phyloP scores from a whole-genome alignment of 2,113 vertebrate genomes.

The Eretmochelys imbricata region DNA sequence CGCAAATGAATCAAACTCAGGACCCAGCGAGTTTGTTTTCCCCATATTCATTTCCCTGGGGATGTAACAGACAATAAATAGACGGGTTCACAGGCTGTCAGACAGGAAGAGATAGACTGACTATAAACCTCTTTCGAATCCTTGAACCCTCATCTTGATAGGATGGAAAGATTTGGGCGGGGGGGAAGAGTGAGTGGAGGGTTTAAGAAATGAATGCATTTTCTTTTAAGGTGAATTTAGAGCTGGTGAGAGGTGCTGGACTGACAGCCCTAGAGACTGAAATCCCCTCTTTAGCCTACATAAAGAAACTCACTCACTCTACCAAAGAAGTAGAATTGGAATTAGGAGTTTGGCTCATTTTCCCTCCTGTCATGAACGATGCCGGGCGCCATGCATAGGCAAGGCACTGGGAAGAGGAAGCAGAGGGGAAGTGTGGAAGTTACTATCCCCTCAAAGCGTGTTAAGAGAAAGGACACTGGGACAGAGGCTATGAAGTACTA shows the following conservation, averaged over 20 bases:
- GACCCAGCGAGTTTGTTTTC: not conserved
- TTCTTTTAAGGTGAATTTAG: not conserved
- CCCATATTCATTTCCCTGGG: not conserved
- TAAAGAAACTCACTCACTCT: no score
- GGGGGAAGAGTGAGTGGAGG: not conserved
- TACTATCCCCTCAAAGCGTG: no score
- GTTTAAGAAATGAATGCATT: not conserved
- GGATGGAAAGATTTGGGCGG: not conserved
- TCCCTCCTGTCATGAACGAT: no score
- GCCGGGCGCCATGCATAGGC: not conserved
- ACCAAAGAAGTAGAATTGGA: no score
- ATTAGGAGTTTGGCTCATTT: no score
- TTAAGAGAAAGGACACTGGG: no score
- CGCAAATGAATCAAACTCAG: not conserved
- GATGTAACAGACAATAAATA: not conserved
- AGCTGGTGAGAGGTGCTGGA: not conserved
- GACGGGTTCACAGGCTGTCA: not conserved
- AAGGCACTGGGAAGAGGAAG: not conserved
- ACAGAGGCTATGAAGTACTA: no score
- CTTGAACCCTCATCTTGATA: not conserved
- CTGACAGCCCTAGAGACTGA: not conserved
- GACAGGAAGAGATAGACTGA: not conserved
- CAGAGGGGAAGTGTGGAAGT: not conserved
- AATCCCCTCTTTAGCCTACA: not conserved
- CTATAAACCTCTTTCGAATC: not conserved